These are phyloP conservation scores for Epizoanthus ramosus DNA, from an alignment of 92 coral and sea anemone species.

Conservation along the genomic window DNA sequence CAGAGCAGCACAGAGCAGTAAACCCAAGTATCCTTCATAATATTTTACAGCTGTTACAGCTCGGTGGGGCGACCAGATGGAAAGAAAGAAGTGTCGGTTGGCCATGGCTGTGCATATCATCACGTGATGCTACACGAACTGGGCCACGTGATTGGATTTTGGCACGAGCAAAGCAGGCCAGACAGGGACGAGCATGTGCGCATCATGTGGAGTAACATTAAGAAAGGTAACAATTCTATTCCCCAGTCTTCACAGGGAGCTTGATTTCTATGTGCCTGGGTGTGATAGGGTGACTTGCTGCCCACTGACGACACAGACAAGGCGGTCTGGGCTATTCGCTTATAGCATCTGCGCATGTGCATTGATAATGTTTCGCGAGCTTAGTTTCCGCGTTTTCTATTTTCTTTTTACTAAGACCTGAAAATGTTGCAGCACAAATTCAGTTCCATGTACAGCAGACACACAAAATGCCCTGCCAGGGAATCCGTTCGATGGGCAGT, in stretches of 20 bases:
- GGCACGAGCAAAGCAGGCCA: constrained; percentile 96
- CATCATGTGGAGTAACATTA: constrained; percentile 81
- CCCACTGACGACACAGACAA: no score
- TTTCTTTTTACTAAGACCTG: no score
- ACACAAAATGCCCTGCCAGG: no score
- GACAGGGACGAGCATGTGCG: constrained; percentile 87
- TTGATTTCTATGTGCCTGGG: neutral
- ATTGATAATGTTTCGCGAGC: no score
- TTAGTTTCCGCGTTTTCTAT: no score
- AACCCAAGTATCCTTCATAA: neutral
- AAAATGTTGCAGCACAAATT: no score
- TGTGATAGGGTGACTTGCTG: no score
- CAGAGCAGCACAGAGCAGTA: neutral
- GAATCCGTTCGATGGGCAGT: no score
- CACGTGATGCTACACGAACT: constrained; percentile 93
- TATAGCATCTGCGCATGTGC: no score
- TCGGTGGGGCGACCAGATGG: constrained; percentile 81
- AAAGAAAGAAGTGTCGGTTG: constrained; percentile 69
- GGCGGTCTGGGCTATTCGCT: no score
- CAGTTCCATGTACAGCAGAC: no score
- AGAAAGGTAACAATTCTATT: constrained; percentile 51
- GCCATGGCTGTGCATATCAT: constrained; percentile 87
- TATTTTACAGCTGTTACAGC: constrained; percentile 80
- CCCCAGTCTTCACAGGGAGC: neutral
- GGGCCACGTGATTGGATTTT: constrained; percentile 97